Percentiles rank a stretch among this genome's conserved stretches.
phyloP scores from a whole-genome alignment of 2,797 vertebrate genomes.

The Enteromius trimaculatus region DNA sequence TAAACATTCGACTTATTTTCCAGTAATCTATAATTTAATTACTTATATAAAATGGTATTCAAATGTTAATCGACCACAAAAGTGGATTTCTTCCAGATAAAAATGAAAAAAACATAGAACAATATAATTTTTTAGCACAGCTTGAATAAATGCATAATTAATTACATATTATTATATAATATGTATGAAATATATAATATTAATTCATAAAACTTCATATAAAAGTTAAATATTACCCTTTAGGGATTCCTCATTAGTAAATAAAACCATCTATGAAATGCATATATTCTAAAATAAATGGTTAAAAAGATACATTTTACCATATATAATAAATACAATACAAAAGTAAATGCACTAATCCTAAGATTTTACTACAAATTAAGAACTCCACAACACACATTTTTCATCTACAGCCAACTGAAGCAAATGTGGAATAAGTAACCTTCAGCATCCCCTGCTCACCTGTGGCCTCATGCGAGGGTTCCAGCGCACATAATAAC shows the following conservation, averaged over 20 bases:
- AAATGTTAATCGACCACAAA: background rate
- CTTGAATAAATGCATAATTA: background rate
- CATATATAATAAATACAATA: background rate
- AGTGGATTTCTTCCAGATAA: background rate
- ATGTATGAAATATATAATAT: too few species aligned
- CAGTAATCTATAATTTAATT: background rate
- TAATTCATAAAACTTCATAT: background rate
- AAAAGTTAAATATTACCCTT: background rate
- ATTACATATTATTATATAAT: too few species aligned
- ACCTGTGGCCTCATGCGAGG: slow-evolving; percentile 93
- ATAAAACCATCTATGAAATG: background rate
- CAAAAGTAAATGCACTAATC: background rate
- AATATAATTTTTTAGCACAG: background rate
- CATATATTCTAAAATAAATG: background rate
- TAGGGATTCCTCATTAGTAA: background rate
- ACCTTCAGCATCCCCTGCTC: background rate
- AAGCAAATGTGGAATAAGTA: background rate
- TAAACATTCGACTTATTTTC: background rate
- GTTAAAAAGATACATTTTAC: background rate
- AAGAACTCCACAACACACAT: background rate
- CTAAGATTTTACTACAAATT: background rate
- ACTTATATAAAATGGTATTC: background rate
- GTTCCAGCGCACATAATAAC: slow-evolving; percentile 95
- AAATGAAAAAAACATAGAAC: background rate
- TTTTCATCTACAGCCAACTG: background rate